Evolutionary conservation across 2,888 invertebrate genomes (phyloP), one percentile per base, ranked within the genome.

Genomic region (Mesorhabditis spiculigera): DNA sequence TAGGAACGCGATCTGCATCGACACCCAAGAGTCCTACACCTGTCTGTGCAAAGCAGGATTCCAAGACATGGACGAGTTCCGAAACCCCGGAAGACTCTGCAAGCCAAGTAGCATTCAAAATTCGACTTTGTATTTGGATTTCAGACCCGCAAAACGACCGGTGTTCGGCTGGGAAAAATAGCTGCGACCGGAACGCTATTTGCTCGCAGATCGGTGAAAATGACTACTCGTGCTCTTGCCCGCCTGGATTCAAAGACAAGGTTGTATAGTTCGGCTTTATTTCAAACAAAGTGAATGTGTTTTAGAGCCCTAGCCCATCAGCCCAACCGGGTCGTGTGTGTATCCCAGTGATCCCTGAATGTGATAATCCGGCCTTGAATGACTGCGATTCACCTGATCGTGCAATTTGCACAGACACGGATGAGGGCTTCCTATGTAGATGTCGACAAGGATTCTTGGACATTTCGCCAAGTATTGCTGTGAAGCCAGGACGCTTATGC

Each of bases 51-150:
- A 68, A 16, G 6, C 80, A 16, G 86, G 86, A 13, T 86, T 79
- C 74, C 70, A 75, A 4, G 86, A 86, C 68, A 72, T 79, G 69
- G 85, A 86, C 66, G 85, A 83, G 71, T 81, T 85, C 63, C 73
- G 81, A 42, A 86, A 83, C 68, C 86, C 86, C 6, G 86, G 86
- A 65, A 72, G 86, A 8, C 67, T 74, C 10, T 86, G 86, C 77
- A 72, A 82, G 69, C 78, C 81, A 67, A 71, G 74, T 68, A 68
- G 72, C 42, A 13, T n/a, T 42, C 43, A 65, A 5, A 65, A 65
- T 43, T n/a, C 6, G 28, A 13, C 42, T 41, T 5, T 41, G 50
- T 41, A n/a, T 43, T 10, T 62, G 42, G 4, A 42, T 69, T 73
- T 61, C 73, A 80, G 79, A 75, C 50, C 78, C 78, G 65, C 73